These are phyloP conservation scores for Psilopogon haemacephalus DNA, from an alignment of 2,113 vertebrate species.

Conservation along the genomic window DNA sequence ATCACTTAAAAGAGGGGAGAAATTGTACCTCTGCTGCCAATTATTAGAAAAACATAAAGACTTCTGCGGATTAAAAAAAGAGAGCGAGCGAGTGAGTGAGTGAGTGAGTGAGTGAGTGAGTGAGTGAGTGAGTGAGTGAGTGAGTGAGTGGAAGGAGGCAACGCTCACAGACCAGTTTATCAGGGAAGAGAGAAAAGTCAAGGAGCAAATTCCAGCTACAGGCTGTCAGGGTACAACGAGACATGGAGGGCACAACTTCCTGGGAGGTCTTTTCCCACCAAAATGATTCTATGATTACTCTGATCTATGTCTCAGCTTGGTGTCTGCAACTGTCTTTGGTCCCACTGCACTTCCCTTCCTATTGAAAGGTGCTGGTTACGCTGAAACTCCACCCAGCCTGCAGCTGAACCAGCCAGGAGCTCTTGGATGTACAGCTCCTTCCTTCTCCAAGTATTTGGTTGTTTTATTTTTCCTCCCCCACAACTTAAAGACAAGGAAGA, in stretches of 20 bases:
- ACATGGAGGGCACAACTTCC: background rate
- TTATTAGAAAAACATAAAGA: slow-evolving; percentile 82
- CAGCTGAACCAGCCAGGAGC: background rate
- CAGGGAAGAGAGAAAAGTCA: background rate
- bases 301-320: background rate
- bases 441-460: background rate
- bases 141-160: background rate
- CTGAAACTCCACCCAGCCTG: background rate
- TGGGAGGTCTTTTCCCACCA: no score
- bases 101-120: background rate
- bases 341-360: background rate
- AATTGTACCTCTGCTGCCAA: slow-evolving; percentile 80
- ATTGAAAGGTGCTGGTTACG: background rate
- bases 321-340: background rate
- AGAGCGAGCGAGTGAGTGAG: background rate
- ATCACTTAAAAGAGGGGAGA: slow-evolving; percentile 88
- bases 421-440: background rate
- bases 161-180: background rate
- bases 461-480: background rate
- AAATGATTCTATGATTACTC: no score
- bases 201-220: background rate
- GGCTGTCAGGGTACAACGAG: background rate
- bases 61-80: slow-evolving; percentile 42
- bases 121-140: background rate
- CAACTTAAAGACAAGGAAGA: background rate